These are phyloP conservation scores for Octopus bimaculoides DNA, from an alignment of 1,140 invertebrate genomes.

Conservation along the genomic window DNA sequence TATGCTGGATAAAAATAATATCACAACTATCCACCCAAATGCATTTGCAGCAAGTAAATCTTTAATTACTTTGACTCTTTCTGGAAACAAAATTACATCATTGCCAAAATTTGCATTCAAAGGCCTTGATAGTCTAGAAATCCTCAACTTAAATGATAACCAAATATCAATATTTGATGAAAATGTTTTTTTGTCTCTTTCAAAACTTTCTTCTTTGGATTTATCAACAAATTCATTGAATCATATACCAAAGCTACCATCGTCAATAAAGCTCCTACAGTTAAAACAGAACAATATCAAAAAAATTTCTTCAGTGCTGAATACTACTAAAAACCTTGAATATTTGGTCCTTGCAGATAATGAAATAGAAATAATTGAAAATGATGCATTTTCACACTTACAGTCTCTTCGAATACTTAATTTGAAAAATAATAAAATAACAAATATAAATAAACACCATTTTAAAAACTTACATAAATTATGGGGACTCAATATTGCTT, in stretches of 20 bases:
- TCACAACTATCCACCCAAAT: neutral
- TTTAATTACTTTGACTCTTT: neutral
- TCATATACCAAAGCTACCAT: neutral
- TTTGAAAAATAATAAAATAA: slow-evolving; percentile 32
- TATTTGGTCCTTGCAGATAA: slow-evolving; percentile 27
- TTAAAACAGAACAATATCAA: slow-evolving; percentile 20
- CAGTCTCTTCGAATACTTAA: slow-evolving; percentile 24
- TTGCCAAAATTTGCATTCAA: neutral
- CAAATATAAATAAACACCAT: slow-evolving; percentile 18
- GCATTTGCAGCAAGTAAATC: neutral
- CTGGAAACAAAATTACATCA: neutral
- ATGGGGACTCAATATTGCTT: neutral
- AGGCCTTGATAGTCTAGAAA: neutral
- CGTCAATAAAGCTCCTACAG: neutral
- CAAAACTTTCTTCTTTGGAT: neutral
- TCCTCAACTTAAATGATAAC: neutral
- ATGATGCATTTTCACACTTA: slow-evolving; percentile 29
- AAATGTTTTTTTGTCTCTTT: neutral
- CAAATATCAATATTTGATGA: neutral
- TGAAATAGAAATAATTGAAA: slow-evolving; percentile 22
- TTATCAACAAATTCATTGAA: neutral
- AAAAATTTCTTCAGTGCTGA: slow-evolving; percentile 12
- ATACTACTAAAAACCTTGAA: slow-evolving; percentile 24
- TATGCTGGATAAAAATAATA: neutral
- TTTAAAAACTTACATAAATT: neutral